Percentiles rank a stretch among this genome's conserved stretches.
These are phyloP conservation scores for Rafetus swinhoei DNA, from an alignment of 2,113 vertebrate genomes.

Conservation along the genomic window DNA sequence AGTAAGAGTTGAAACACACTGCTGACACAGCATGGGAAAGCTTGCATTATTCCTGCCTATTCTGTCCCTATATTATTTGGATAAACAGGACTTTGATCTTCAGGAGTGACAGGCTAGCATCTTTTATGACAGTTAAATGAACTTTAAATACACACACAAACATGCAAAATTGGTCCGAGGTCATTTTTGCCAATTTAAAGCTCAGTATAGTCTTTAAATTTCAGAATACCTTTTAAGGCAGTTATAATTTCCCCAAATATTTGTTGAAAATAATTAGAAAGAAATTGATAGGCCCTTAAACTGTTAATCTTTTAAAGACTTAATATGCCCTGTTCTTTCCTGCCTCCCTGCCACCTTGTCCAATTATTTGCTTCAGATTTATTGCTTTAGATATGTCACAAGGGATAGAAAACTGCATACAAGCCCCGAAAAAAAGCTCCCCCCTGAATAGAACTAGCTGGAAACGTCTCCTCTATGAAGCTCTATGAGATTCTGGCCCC, in stretches of 20 bases:
- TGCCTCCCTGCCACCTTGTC: background rate
- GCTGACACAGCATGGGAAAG: background rate
- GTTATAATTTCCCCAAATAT: background rate
- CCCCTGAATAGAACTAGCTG: background rate
- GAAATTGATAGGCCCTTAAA: background rate
- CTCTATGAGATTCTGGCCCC: background rate
- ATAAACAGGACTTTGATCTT: background rate
- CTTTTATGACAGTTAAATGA: background rate
- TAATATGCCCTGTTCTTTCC: background rate
- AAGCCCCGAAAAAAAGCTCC: background rate
- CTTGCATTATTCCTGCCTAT: background rate
- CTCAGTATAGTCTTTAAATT: background rate
- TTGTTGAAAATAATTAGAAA: background rate
- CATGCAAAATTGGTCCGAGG: background rate
- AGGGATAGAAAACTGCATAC: fast-evolving
- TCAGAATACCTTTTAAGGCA: background rate
- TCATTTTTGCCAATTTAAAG: background rate
- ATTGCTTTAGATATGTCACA: background rate
- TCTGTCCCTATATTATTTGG: background rate
- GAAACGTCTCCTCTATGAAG: background rate
- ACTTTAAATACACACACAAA: background rate
- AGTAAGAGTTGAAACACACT: background rate
- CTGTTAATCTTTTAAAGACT: background rate
- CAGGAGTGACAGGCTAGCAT: background rate
- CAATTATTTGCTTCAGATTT: background rate